Evolutionary conservation across 2,797 vertebrate species (phyloP), one percentile per base, ranked within the genome.

Genomic region (Allobates femoralis): DNA sequence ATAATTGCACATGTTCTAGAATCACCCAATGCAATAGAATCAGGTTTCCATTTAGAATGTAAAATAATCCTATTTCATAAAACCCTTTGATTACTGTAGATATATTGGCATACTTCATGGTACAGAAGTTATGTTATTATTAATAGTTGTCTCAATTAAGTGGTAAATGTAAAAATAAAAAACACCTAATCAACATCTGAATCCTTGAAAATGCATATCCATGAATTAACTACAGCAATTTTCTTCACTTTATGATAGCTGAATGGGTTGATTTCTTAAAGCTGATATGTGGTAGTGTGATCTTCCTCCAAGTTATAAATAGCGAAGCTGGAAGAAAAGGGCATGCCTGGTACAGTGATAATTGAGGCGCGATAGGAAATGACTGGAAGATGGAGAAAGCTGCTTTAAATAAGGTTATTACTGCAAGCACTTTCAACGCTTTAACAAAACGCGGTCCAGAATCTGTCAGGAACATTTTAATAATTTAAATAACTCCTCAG

Each of bases 391-490:
- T 41, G n/a, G 50, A 41, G 62, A 71, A 67, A 46, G 51, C 62
- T 69, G 51, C 76, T 60, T 79, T 69, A 78, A 81, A 81, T 53
- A 81, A 67, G 62, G 60, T 67, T 32, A 66, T 81, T 81, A 67
- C 46, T 64, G 28, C 79, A 71, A 34, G 66, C 55, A 56, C 50
- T 82, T 81, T 82, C 50, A 71, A 26, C 46, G 30, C 56, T 82
- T 82, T 82, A 82, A 82, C 64, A 82, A 82, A 82, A 71, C 53
- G 64, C 71, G 66, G 50, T 55, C 80, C 80, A 82, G 80, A 53
- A 82, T 71, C 80, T 69, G 80, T 82, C 50, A 37, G 32, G 50
- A 82, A 71, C 50, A 82, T 71, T 82, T 82, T 34, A 82, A 82
- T 82, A 82, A 82, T 69, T 71, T 37, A 82, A 71, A 82, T 71